Evolutionary conservation across 2,113 vertebrate species (phyloP).

Genomic region (Thamnaconus septentrionalis): DNA sequence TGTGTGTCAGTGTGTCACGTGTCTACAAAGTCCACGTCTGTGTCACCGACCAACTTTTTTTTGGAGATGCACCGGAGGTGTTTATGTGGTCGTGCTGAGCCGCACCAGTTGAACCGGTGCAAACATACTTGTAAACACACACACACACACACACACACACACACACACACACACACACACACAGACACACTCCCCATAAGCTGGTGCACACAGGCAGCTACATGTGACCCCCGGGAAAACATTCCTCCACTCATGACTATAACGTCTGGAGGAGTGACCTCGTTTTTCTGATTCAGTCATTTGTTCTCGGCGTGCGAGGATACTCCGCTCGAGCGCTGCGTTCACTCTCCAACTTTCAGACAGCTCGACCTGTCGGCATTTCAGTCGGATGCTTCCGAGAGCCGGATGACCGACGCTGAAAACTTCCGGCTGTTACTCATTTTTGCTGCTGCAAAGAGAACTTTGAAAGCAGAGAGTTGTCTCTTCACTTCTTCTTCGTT

Average conservation of each 20-base stretch:
- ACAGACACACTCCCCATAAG: constrained; percentile 23
- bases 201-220: constrained; percentile 24
- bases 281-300: constrained; percentile 26
- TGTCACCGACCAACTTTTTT: no score
- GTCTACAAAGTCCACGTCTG: no score
- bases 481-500: no score
- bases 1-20: no score
- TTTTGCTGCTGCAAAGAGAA: constrained; percentile 10
- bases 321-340: background rate
- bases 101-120: no score
- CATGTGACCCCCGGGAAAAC: constrained; percentile 62
- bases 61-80: no score
- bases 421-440: constrained; percentile 12
- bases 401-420: constrained; percentile 9
- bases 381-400: constrained; percentile 4
- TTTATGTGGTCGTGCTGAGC: no score
- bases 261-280: constrained; percentile 60
- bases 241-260: constrained; percentile 60
- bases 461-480: no score
- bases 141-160: background rate
- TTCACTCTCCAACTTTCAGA: no score
- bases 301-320: constrained; percentile 9
- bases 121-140: no score
- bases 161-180: constrained; percentile 27
- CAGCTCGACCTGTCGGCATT: background rate